Base-by-base conservation (phyloP, 2,797 vertebrate species). In the Phylloscopus collybita region DNA sequence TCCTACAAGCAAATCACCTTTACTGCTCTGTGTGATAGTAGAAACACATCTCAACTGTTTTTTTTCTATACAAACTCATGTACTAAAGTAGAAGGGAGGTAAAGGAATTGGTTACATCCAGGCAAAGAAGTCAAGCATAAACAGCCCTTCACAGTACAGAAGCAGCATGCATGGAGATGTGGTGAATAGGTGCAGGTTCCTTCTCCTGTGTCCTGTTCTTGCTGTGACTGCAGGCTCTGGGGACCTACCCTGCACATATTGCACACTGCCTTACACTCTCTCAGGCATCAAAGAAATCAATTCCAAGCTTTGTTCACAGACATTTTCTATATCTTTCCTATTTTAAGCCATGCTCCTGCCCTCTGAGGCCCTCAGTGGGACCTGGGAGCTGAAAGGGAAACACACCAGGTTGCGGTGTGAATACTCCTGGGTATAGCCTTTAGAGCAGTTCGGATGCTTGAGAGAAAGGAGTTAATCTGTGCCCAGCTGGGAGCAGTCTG, bases 381-480 rank as follows among this genome's bases (percentile, higher is more conserved):
- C 36, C 56, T 50, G 19, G n/a, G 44, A 85, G 14, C 67, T 60
- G 32, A 71, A 78, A 47, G 53, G 7, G 6, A 87, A 93, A 44
- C 30, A 47, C 71, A 74, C 17, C 45, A 42, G 15, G 17, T 66
- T 82, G 36, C 6, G 6, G 10, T 61, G 57, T 56, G 34, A 60
- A 53, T 45, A 44, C 27, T 60, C 15, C 82, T 29, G 56, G 74
- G 49, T 57, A 22, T 6, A 70, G 45, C 19, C 47, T 81, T 75
- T 54, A 34, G 54, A 40, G 5, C 13, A 17, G 27, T 22, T 64
- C 0, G 6, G 50, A 67, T 54, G 38, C 21, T 69, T 25, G 34
- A 40, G 51, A 76, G 84, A 87, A 91, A 85, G 72, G 88, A 34
- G 79, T 90, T 93, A 90, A 95, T 69, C 34, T 64, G 1, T 50